A percentile compares a stretch with the other conserved stretches of the same genome.
Evolutionary conservation across 2,797 vertebrate genomes (phyloP).

Genomic region (Gallinago solitaria): DNA sequence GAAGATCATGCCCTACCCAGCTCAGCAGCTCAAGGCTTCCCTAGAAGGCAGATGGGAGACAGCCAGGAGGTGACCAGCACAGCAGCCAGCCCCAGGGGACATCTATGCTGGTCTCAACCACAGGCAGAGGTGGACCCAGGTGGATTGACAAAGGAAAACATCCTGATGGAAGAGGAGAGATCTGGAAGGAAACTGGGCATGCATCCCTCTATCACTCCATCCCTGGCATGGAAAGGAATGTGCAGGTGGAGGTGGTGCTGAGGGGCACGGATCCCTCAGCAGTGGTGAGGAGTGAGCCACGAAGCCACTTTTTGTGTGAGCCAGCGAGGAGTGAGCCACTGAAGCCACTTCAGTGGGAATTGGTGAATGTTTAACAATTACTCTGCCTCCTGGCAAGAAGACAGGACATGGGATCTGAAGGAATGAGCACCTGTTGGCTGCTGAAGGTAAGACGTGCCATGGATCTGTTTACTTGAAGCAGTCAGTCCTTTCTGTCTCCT

Average conservation of each 20-base stretch:
- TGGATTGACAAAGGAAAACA: accelerated
- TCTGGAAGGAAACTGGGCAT: neutral
- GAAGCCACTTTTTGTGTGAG: neutral
- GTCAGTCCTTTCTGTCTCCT: neutral
- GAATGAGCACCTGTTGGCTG: neutral
- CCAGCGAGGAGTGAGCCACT: accelerated
- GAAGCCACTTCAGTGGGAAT: neutral
- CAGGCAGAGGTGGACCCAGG: accelerated
- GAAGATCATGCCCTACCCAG: neutral
- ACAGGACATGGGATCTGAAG: neutral
- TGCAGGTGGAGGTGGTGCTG: accelerated
- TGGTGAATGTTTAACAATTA: neutral
- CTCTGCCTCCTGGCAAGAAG: neutral
- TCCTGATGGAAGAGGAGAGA: neutral
- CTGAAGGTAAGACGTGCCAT: neutral
- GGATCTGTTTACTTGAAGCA: neutral
- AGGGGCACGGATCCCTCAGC: neutral
- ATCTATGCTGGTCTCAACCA: neutral
- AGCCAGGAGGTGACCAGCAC: accelerated
- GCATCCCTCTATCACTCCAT: neutral
- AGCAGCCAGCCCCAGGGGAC: accelerated
- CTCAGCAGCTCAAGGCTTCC: neutral
- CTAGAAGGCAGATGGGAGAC: neutral
- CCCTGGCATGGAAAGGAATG: accelerated
- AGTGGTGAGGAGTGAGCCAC: accelerated